Percentiles rank a stretch among this genome's conserved stretches.
Evolutionary conservation across 2,797 vertebrate genomes (phyloP).

Genomic region (Cuculus canorus): DNA sequence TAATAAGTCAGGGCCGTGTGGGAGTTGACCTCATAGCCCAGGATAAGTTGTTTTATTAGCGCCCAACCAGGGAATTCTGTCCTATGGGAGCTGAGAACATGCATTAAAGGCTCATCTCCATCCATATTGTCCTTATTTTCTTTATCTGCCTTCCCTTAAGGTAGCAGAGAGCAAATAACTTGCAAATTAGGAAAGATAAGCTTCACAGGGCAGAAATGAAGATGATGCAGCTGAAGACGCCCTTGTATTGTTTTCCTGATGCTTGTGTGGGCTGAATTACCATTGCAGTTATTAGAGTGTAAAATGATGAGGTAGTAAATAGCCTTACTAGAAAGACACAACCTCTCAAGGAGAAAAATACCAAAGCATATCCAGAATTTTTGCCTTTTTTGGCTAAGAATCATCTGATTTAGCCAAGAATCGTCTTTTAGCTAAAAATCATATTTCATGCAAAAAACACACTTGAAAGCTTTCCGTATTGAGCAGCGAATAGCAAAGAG

Average conservation of each 20-base stretch:
- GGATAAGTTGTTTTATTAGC: neutral
- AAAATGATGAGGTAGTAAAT: neutral
- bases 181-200: neutral
- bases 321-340: neutral
- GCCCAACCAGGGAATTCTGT: neutral
- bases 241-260: neutral
- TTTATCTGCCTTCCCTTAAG: neutral
- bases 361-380: neutral
- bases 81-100: neutral
- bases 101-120: neutral
- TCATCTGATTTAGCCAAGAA: too few relatives aligned
- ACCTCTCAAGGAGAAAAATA: neutral
- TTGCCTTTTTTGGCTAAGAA: neutral
- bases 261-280: neutral
- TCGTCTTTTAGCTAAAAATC: too few relatives aligned
- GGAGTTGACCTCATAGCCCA: neutral
- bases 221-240: neutral
- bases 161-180: neutral
- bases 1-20: neutral
- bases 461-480: neutral
- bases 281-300: neutral
- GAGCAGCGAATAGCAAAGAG: neutral
- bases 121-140: neutral
- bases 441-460: neutral
- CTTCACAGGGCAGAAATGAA: neutral